A percentile compares a stretch with the other conserved stretches of the same genome.
Conservation (phyloP, 2,113 vertebrate species). For the Cairina moschata region DNA sequence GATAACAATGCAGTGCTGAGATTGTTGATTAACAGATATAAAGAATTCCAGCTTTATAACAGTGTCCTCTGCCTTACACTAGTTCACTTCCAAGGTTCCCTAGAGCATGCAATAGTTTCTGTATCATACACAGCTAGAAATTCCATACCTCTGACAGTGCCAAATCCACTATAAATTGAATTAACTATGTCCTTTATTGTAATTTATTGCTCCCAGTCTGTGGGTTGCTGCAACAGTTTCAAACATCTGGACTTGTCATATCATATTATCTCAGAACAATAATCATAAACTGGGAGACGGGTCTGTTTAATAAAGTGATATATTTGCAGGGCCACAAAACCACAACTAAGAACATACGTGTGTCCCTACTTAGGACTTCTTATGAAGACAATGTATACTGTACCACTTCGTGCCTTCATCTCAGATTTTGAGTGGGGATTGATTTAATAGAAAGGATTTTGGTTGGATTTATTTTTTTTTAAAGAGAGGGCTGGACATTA, state of each 20-base stretch:
- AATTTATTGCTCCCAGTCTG: slow-evolving; percentile 33
- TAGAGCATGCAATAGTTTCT: background rate
- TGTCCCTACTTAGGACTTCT: background rate
- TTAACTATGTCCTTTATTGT: slow-evolving; percentile 4
- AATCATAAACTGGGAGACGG: background rate
- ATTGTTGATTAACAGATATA: slow-evolving; percentile 5
- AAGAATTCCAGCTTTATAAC: background rate
- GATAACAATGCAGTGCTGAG: background rate
- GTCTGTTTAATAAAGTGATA: background rate
- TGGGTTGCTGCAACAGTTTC: slow-evolving; percentile 23
- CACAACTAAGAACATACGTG: background rate
- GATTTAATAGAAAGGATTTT: background rate
- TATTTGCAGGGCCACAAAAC: background rate
- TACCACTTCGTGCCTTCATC: background rate
- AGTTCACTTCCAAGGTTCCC: background rate
- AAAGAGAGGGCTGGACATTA: background rate
- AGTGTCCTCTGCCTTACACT: background rate
- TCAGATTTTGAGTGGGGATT: background rate
- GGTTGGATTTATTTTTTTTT: background rate
- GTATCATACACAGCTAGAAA: background rate
- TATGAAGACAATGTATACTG: background rate
- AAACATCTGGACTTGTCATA: slow-evolving; percentile 48
- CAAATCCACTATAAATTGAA: slow-evolving; percentile 33
- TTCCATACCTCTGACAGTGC: slow-evolving; percentile 22
- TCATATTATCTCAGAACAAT: slow-evolving; percentile 33